These are phyloP conservation scores for Thalassophryne amazonica DNA, from an alignment of 2,797 vertebrate species.

Conservation along the genomic window DNA sequence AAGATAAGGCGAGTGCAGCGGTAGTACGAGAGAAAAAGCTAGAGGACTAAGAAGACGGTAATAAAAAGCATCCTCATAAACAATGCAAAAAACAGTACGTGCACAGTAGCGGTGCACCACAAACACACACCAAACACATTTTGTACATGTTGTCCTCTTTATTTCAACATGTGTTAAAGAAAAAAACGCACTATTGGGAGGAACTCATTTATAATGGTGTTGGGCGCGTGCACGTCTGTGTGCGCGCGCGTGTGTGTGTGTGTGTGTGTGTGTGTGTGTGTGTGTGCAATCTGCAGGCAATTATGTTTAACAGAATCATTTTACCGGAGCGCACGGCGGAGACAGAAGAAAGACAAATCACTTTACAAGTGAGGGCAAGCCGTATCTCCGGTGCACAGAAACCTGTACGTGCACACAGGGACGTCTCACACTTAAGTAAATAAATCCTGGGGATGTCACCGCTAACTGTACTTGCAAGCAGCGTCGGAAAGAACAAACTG, in stretches of 20 bases:
- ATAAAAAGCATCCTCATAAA: constrained; percentile 37
- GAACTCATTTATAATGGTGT: constrained; percentile 61
- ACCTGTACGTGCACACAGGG: constrained; percentile 15
- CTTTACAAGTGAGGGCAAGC: constrained; percentile 65
- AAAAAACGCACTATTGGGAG: constrained; percentile 31
- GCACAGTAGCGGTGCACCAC: constrained; percentile 14
- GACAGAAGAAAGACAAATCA: constrained; percentile 71
- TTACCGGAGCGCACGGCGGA: constrained; percentile 50
- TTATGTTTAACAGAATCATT: constrained; percentile 74
- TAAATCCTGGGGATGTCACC: constrained; percentile 60
- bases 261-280: background rate
- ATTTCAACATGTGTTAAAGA: constrained; percentile 47
- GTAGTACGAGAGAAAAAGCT: constrained; percentile 33
- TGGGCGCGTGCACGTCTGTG: constrained; percentile 1
- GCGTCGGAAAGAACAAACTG: constrained; percentile 27
- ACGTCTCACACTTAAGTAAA: constrained; percentile 44
- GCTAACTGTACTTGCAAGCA: constrained; percentile 46
- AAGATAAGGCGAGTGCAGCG: constrained; percentile 39
- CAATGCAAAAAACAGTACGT: constrained; percentile 34
- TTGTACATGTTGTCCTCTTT: constrained; percentile 53
- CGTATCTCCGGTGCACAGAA: constrained; percentile 43
- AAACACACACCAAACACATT: constrained; percentile 19
- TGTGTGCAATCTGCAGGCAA: constrained; percentile 60
- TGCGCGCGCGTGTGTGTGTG: background rate
- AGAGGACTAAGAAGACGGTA: constrained; percentile 13